Evolutionary conservation across 30 jellyfish, hydroid and myxozoan genomes (phyloP).

Genomic region (Nemopilema nomurai): DNA sequence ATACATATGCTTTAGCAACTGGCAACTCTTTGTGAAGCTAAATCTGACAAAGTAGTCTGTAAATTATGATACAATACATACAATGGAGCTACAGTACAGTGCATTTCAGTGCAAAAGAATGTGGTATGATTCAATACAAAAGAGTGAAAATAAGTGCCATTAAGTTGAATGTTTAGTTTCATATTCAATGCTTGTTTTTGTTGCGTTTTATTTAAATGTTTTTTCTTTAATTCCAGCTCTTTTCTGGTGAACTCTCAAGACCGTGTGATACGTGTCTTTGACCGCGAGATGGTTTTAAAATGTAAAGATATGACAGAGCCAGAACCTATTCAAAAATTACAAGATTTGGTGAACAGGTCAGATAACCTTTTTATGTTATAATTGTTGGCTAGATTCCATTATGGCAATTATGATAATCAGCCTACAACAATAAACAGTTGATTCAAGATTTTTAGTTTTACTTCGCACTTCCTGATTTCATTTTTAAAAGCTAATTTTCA

Average conservation of each 20-base stretch:
- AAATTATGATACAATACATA: neutral
- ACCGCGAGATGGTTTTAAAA: conserved; percentile 75
- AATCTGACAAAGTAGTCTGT: no score
- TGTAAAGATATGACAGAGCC: conserved; percentile 77
- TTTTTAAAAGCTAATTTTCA: neutral
- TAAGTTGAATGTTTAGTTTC: neutral
- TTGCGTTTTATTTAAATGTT: neutral
- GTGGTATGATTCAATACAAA: neutral
- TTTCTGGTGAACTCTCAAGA: conserved; percentile 93
- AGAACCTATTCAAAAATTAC: conserved; percentile 91
- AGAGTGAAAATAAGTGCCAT: neutral
- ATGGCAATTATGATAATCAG: neutral
- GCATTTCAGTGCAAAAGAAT: neutral
- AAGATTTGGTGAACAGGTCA: conserved; percentile 95
- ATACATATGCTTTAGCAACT: no score
- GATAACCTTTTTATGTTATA: neutral
- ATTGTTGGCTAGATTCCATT: neutral
- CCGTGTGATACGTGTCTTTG: conserved; percentile 94
- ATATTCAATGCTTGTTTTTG: neutral
- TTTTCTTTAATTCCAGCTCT: conserved; percentile 43
- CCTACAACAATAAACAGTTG: no score
- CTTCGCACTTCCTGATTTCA: neutral
- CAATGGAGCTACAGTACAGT: neutral
- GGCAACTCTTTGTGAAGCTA: no score
- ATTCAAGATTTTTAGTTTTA: neutral